phyloP scores from a whole-genome alignment of 1,140 invertebrate species.

The Galleria mellonella region DNA sequence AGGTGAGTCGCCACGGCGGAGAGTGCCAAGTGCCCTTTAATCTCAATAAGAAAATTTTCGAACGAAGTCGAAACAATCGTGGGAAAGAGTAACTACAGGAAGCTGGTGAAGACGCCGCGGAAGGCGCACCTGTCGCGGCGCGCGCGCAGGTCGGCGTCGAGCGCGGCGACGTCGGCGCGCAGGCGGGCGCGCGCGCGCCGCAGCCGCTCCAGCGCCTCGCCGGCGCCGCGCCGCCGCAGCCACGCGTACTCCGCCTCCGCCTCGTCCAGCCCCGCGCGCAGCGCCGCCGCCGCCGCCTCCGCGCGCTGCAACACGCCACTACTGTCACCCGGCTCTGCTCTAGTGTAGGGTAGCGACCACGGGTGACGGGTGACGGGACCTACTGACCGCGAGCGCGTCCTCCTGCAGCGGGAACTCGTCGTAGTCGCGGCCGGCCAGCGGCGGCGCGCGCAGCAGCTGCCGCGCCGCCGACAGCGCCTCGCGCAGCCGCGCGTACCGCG shows the following conservation, averaged over 20 bases:
- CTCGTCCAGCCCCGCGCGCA: neutral
- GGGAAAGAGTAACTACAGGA: too few species aligned
- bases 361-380: neutral
- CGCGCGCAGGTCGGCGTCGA: slow-evolving; percentile 76
- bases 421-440: slow-evolving; percentile 77
- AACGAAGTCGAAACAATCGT: too few species aligned
- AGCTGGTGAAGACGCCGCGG: neutral
- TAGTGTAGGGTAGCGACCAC: slow-evolving; percentile 53
- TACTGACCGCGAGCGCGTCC: slow-evolving; percentile 50
- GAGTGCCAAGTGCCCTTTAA: too few species aligned
- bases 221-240: slow-evolving; percentile 67
- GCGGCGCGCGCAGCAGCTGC: slow-evolving; percentile 73
- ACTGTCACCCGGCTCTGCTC: slow-evolving; percentile 65
- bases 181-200: slow-evolving; percentile 78
- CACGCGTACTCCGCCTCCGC: slow-evolving; percentile 29
- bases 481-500: slow-evolving; percentile 75
- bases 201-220: slow-evolving; percentile 67
- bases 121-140: slow-evolving; percentile 19
- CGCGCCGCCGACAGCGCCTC: slow-evolving; percentile 76
- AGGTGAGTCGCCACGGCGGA: too few species aligned
- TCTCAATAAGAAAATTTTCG: too few species aligned
- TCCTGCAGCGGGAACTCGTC: slow-evolving; percentile 80
- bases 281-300: slow-evolving; percentile 1
- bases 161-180: slow-evolving; percentile 69
- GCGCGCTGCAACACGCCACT: neutral